A percentile compares a stretch with the other conserved stretches of the same genome.
Evolutionary conservation across 1,140 invertebrate species (phyloP).

Genomic region (Lucilia sericata): DNA sequence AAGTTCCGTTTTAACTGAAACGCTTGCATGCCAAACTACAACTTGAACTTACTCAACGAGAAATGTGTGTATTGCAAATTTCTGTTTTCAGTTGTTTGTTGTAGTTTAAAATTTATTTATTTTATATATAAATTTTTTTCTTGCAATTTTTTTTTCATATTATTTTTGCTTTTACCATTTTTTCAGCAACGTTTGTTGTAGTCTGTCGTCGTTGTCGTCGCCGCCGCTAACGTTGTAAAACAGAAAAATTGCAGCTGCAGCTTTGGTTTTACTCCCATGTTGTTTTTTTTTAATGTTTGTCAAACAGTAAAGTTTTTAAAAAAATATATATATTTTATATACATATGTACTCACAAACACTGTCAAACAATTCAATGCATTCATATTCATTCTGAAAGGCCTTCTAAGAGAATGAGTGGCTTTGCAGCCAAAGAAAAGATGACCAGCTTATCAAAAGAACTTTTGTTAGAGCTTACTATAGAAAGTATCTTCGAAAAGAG

Average conservation of each 20-base stretch:
- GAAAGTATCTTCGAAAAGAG: too few species aligned
- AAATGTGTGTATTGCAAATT: conserved; percentile 51
- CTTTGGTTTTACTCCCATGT: not conserved
- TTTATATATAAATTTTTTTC: not conserved
- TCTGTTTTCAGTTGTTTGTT: conserved; percentile 28
- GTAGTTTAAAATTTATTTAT: conserved; percentile 13
- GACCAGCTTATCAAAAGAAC: not conserved
- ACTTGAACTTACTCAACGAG: conserved; percentile 65
- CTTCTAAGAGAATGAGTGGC: not conserved
- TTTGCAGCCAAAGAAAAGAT: not conserved
- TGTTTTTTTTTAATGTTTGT: not conserved
- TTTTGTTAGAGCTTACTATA: not conserved
- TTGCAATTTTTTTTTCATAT: not conserved
- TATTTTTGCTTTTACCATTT: not conserved
- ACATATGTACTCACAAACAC: not conserved
- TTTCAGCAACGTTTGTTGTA: conserved; percentile 20
- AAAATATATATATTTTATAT: not conserved
- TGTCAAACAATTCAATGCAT: not conserved
- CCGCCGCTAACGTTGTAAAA: not conserved
- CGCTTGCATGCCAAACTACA: conserved; percentile 49
- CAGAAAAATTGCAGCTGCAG: not conserved
- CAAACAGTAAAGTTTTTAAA: not conserved
- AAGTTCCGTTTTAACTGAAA: conserved; percentile 65
- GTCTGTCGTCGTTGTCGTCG: conserved; percentile 21
- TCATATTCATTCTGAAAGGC: not conserved